Evolutionary conservation across 2,888 invertebrate genomes (phyloP).

Genomic region (Osedax frankpressi): DNA sequence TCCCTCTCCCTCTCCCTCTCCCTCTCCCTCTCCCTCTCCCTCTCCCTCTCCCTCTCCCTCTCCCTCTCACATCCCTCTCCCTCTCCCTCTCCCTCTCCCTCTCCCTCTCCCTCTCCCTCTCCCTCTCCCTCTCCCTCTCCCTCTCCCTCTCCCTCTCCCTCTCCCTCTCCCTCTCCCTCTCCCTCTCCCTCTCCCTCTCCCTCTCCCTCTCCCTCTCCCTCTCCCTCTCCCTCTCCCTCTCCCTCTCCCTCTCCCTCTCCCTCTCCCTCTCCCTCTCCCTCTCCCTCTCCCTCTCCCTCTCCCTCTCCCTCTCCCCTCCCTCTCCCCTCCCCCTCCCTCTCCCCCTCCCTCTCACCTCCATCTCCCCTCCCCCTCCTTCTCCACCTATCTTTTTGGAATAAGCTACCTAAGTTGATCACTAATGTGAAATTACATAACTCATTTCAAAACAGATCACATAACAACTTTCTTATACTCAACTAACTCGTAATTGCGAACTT

Average conservation of each 20-base stretch:
- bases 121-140: conserved; percentile 7
- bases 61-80: neutral
- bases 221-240: conserved; percentile 6
- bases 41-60: conserved; percentile 3
- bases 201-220: conserved; percentile 6
- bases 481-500: no score
- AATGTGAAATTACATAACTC: no score
- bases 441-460: no score
- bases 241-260: conserved; percentile 5
- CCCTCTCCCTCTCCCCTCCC: conserved; percentile 3
- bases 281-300: conserved; percentile 6
- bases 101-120: conserved; percentile 8
- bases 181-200: conserved; percentile 5
- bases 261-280: conserved; percentile 7
- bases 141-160: conserved; percentile 8
- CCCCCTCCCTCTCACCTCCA: no score
- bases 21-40: conserved; percentile 1
- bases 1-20: conserved; percentile 3
- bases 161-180: conserved; percentile 7
- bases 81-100: conserved; percentile 8
- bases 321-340: no score
- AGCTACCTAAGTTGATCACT: no score
- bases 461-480: no score
- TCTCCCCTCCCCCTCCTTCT: no score
- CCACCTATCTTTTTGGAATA: no score